Conservation (phyloP, 2,797 vertebrate species). For the Valencia hispanica region DNA sequence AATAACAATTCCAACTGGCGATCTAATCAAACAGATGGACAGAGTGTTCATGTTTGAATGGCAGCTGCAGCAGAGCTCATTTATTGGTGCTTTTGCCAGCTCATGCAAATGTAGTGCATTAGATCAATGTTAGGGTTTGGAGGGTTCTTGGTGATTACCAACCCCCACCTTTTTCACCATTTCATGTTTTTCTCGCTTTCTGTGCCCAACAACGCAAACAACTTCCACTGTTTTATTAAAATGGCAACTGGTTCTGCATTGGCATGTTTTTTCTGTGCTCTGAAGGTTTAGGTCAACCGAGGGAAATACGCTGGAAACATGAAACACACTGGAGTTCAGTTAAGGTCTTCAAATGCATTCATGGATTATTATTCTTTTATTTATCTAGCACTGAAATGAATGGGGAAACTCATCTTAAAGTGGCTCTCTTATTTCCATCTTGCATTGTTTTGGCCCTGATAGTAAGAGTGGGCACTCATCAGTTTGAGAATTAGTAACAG, state of each 20-base stretch:
- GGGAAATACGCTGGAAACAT: too few species aligned
- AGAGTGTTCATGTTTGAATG: conserved; percentile 44
- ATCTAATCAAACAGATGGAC: conserved; percentile 60
- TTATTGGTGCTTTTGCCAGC: conserved; percentile 52
- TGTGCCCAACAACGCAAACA: conserved; percentile 26
- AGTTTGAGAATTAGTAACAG: conserved; percentile 58
- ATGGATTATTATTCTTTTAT: conserved; percentile 51
- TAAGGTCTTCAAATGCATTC: conserved; percentile 19
- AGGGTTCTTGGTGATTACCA: conserved; percentile 18
- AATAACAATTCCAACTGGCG: conserved; percentile 18
- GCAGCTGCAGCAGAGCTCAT: conserved; percentile 50
- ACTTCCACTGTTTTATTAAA: conserved; percentile 3
- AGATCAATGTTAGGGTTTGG: conserved; percentile 46
- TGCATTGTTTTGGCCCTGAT: conserved; percentile 56
- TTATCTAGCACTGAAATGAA: conserved; percentile 57
- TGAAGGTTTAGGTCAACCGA: not conserved
- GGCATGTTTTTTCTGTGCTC: not conserved
- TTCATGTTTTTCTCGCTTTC: conserved; percentile 9
- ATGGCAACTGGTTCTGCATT: not conserved
- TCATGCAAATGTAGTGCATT: conserved; percentile 59
- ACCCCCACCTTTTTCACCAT: conserved; percentile 7
- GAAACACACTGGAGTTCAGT: conserved; percentile 13
- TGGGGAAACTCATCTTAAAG: conserved; percentile 33
- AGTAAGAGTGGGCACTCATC: conserved; percentile 51
- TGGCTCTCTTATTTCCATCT: conserved; percentile 50